Conservation (phyloP, 2,888 invertebrate species). For the Leucania comma region DNA sequence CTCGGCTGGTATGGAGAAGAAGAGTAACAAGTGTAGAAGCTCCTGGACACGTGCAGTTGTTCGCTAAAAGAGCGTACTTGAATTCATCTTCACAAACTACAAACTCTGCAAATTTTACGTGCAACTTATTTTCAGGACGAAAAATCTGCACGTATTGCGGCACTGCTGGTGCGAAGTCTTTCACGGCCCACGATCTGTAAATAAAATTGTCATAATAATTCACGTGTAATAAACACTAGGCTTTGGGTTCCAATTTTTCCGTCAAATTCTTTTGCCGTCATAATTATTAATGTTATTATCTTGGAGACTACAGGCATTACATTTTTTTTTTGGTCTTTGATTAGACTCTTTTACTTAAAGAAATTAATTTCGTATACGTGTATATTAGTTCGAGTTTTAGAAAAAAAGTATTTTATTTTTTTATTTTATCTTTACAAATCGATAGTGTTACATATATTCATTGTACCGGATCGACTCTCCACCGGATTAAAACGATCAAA, state of each 20-base stretch:
- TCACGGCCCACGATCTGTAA: conserved; percentile 98
- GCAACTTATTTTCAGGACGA: conserved; percentile 99
- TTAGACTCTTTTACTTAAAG: too few species aligned
- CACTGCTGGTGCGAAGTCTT: conserved; percentile 99
- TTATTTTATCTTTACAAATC: too few species aligned
- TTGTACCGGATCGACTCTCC: too few species aligned
- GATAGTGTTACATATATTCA: too few species aligned
- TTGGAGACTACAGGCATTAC: too few species aligned
- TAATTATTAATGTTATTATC: too few species aligned
- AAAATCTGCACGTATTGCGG: conserved; percentile 99
- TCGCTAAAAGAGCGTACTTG: conserved; percentile 99
- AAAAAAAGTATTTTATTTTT: too few species aligned
- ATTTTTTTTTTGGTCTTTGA: too few species aligned
- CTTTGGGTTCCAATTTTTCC: not conserved
- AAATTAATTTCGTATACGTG: too few species aligned
- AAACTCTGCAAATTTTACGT: conserved; percentile 99
- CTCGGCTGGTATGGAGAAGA: conserved; percentile 98
- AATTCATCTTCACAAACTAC: conserved; percentile 99
- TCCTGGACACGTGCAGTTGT: conserved; percentile 99
- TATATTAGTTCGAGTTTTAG: too few species aligned
- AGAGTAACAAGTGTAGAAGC: conserved; percentile 99
- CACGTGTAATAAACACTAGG: not conserved
- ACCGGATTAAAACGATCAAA: too few species aligned
- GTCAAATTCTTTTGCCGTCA: too few species aligned
- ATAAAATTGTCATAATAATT: conserved; percentile 2